These are phyloP conservation scores for Lerema accius DNA, from an alignment of 1,140 invertebrate genomes.

Conservation along the genomic window DNA sequence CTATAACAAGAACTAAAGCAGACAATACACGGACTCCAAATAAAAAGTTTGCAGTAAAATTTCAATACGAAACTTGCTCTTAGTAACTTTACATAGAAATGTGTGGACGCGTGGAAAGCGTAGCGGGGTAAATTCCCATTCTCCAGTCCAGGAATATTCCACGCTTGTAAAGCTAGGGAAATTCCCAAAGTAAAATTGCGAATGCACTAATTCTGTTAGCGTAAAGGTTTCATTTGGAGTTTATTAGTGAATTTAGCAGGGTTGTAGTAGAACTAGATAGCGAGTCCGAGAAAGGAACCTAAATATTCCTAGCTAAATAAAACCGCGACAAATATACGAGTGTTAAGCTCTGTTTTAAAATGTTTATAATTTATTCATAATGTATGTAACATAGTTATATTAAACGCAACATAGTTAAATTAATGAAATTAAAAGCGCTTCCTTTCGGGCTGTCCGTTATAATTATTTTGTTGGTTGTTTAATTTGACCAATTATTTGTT, in stretches of 20 bases:
- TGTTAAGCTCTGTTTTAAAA: no score
- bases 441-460: no score
- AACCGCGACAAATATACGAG: no score
- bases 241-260: constrained; percentile 27
- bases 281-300: no score
- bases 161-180: constrained; percentile 17
- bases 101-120: constrained; percentile 17
- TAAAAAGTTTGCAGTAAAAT: not conserved
- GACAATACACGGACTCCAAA: not conserved
- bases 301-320: no score
- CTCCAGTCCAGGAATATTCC: constrained; percentile 22
- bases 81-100: constrained; percentile 21
- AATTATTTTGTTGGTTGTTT: no score
- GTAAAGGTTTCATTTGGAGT: constrained; percentile 27
- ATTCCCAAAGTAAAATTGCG: constrained; percentile 25
- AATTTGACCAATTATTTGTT: no score
- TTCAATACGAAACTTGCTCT: not conserved
- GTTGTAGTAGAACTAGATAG: constrained; percentile 1
- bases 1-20: not conserved
- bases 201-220: constrained; percentile 20
- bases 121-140: constrained; percentile 21
- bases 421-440: no score
- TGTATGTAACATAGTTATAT: no score
- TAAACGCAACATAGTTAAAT: no score
- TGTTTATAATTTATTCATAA: no score